phyloP scores from a whole-genome alignment of 2,113 vertebrate species.

The Phalacrocorax pelagicus region DNA sequence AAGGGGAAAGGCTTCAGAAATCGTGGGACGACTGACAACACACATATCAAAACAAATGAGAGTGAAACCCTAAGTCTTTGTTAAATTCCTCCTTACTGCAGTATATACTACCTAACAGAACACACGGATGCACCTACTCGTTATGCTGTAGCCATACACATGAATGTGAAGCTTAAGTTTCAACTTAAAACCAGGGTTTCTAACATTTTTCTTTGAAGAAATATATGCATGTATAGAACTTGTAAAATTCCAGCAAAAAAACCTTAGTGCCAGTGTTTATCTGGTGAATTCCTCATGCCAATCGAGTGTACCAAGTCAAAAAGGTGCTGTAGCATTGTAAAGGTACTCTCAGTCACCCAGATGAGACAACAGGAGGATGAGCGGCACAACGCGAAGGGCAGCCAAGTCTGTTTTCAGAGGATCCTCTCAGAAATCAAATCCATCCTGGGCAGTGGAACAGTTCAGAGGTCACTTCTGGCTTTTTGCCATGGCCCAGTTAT shows the following conservation, averaged over 20 bases:
- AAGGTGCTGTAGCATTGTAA: neutral
- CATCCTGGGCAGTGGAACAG: neutral
- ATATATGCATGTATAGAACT: neutral
- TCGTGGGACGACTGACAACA: neutral
- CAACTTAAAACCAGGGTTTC: neutral
- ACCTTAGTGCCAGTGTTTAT: neutral
- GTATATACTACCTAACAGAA: neutral
- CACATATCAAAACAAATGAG: neutral
- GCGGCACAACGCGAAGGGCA: neutral
- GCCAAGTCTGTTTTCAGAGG: neutral
- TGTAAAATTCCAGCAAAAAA: neutral
- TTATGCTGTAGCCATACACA: neutral
- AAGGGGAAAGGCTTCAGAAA: neutral
- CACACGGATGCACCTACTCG: neutral
- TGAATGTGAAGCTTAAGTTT: neutral
- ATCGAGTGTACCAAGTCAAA: neutral
- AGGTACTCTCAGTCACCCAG: neutral
- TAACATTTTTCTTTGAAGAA: conserved; percentile 4
- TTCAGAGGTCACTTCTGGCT: neutral
- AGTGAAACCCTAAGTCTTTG: neutral
- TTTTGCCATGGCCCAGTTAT: neutral
- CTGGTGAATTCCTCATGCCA: neutral
- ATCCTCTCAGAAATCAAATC: neutral
- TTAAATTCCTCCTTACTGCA: neutral
- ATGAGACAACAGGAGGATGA: neutral